Evolutionary conservation across 2,797 vertebrate species (phyloP).

Genomic region (Podarcis siculus): DNA sequence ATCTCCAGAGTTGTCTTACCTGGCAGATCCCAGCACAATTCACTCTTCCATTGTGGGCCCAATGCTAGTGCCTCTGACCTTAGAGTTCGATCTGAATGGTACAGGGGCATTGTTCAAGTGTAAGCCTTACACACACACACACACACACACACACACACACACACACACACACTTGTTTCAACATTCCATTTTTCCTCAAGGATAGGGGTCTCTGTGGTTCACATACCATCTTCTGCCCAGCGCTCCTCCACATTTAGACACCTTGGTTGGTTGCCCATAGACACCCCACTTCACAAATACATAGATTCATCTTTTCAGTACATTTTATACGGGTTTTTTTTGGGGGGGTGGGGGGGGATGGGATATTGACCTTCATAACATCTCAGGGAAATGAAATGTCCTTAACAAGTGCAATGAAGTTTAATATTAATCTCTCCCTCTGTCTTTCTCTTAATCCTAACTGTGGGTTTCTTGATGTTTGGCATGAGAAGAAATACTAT

Average conservation of each 20-base stretch:
- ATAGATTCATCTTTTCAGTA: background rate
- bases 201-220: background rate
- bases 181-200: background rate
- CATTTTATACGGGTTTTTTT: background rate
- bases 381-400: background rate
- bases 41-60: background rate
- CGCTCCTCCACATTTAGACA: background rate
- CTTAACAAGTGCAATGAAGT: background rate
- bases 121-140: no score
- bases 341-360: no score
- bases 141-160: background rate
- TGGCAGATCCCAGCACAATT: background rate
- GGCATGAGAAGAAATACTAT: slow-evolving; percentile 3
- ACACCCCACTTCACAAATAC: background rate
- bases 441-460: background rate
- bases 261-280: background rate
- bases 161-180: background rate
- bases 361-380: background rate
- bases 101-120: no score
- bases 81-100: background rate
- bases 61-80: background rate
- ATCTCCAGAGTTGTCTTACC: background rate
- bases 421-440: background rate
- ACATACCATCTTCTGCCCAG: background rate
- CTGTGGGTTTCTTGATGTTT: background rate